A percentile compares a stretch with the other conserved stretches of the same genome.
These are phyloP conservation scores for Andrena fulva DNA, from an alignment of 2,888 invertebrate species.

Conservation along the genomic window DNA sequence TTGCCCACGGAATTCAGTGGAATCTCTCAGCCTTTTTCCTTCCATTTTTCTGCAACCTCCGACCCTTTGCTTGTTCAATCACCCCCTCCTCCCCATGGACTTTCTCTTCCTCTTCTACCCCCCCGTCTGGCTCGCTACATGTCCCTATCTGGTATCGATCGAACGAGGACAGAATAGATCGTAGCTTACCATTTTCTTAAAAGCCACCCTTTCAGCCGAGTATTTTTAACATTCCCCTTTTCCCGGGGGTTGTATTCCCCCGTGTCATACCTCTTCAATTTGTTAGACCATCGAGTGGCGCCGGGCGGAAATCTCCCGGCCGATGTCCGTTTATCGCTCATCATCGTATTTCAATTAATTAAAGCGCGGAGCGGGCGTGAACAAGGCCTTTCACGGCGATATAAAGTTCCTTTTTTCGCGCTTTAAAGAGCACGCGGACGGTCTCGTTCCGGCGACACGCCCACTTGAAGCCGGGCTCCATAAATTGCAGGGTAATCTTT, in stretches of 20 bases:
- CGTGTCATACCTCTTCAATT: not conserved
- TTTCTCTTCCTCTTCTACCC: not conserved
- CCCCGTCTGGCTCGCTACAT: not conserved
- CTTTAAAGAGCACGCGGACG: constrained; percentile 14
- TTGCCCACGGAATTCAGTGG: constrained; percentile 38
- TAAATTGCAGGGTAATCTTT: constrained; percentile 60
- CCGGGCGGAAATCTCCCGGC: not conserved
- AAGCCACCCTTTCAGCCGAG: too few relatives aligned
- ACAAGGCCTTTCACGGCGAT: not conserved
- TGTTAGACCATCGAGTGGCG: not conserved
- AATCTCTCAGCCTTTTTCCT: constrained; percentile 16
- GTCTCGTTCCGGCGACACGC: constrained; percentile 35
- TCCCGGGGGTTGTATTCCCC: too few relatives aligned
- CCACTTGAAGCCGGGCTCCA: constrained; percentile 37
- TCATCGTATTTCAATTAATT: constrained; percentile 36
- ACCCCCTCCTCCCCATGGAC: not conserved
- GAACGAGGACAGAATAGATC: constrained; percentile 14
- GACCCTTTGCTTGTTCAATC: not conserved
- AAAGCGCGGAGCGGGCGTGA: not conserved
- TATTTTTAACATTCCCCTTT: too few relatives aligned
- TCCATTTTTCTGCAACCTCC: constrained; percentile 32
- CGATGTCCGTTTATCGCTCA: constrained; percentile 10
- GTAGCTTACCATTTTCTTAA: not conserved
- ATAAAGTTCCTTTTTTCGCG: constrained; percentile 15
- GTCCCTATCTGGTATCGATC: constrained; percentile 10